A percentile compares a stretch with the other conserved stretches of the same genome.
These are phyloP conservation scores for Drosophila orosa DNA, from an alignment of 1,140 invertebrate genomes.

Conservation along the genomic window DNA sequence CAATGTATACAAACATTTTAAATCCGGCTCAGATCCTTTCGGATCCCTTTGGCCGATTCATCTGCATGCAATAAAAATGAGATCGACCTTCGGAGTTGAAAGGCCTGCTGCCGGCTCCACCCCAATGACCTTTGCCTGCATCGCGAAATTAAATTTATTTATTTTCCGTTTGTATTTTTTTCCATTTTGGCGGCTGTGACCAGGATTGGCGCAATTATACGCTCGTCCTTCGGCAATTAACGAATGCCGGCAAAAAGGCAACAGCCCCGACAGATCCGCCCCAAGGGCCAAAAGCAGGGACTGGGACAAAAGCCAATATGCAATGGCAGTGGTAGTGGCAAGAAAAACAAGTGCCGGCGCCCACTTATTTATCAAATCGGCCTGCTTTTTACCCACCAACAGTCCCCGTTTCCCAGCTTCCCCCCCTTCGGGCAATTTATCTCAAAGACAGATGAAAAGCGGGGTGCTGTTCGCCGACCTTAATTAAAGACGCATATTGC, in stretches of 20 bases:
- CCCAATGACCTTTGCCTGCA: slow-evolving; percentile 37
- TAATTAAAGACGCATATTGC: slow-evolving; percentile 79
- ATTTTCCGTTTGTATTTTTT: slow-evolving; percentile 40
- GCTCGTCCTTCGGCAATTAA: slow-evolving; percentile 77
- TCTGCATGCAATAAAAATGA: slow-evolving; percentile 42
- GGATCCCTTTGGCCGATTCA: slow-evolving; percentile 23
- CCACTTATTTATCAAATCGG: slow-evolving; percentile 74
- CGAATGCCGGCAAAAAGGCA: slow-evolving; percentile 42
- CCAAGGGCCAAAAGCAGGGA: background rate
- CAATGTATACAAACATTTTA: slow-evolving; percentile 40
- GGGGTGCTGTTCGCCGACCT: slow-evolving; percentile 48
- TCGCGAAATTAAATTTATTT: slow-evolving; percentile 52
- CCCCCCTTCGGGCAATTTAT: slow-evolving; percentile 57
- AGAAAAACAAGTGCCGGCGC: slow-evolving; percentile 16
- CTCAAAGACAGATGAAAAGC: slow-evolving; percentile 60
- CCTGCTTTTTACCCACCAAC: slow-evolving; percentile 14
- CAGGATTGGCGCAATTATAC: slow-evolving; percentile 74
- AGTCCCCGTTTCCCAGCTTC: background rate
- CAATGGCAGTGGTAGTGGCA: slow-evolving; percentile 39
- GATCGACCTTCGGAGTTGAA: slow-evolving; percentile 45
- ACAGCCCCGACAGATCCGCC: slow-evolving; percentile 10
- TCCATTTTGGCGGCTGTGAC: slow-evolving; percentile 15
- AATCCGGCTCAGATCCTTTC: slow-evolving; percentile 39
- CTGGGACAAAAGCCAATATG: slow-evolving; percentile 54
- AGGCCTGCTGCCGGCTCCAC: slow-evolving; percentile 6